Evolutionary conservation across 1,140 invertebrate genomes (phyloP), one percentile per base, ranked within the genome.

Genomic region (Philaenus spumarius): DNA sequence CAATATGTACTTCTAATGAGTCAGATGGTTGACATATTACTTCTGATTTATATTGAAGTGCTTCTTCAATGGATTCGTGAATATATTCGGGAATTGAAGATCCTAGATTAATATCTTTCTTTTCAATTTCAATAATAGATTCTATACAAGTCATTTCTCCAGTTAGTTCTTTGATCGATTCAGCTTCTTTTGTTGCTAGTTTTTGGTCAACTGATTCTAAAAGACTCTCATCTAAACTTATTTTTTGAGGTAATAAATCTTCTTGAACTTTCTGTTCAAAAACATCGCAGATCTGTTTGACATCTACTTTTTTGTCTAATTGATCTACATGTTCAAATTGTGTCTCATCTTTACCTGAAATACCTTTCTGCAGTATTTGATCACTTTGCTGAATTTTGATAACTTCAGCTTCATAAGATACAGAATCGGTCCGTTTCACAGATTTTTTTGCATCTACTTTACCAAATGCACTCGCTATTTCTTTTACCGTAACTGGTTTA

Each of bases 1-100:
- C 76, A 17, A 78, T 71, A 57, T 76, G 74, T 12, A 77, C 72
- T 67, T 77, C 75, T 58, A 75, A 66, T 11, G 73, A 75, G 62
- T 75, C 73, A 35, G 67, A 68, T 12, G 70, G 70, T 64, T 72
- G 73, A 2, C 67, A 67, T 9, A 70, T 68, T n/a, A 59, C 61
- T 45, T 72, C 71, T 53, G 62, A 65, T 63, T 70, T 68, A 43
- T 67, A 69, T 20, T 67, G 64, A 50, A 70, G 58, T 23, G 61
- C 56, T 65, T 68, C 64, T 39, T 60, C 62, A 7, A 64, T 35
- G 14, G 37, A 19, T 26, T 39, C 20, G 23, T 17, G 43, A 37
- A 34, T 37, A 42, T 43, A 6, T 9, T 17, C 42, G 23, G n/a
- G 20, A 19, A 23, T 30, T 30, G 26, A 9, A 4, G 3, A 3